A percentile compares a stretch with the other conserved stretches of the same genome.
Evolutionary conservation across 1,140 invertebrate genomes (phyloP).

Genomic region (Brachionus rotundiformis): DNA sequence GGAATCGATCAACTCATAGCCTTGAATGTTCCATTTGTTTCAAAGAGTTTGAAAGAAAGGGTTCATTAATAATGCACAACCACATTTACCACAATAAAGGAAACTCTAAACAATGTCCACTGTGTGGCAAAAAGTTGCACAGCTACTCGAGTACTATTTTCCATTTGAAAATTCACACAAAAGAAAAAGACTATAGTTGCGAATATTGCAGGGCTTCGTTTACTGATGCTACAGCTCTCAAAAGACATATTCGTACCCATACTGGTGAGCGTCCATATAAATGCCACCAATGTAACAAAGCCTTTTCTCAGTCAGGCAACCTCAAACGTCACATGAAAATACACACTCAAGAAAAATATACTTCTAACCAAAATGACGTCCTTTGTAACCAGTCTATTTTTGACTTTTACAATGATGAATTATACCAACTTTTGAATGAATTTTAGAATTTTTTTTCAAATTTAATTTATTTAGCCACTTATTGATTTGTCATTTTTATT

Average conservation of each 20-base stretch:
- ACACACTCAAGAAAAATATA: background rate
- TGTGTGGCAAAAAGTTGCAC: conserved; percentile 9
- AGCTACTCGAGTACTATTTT: conserved; percentile 10
- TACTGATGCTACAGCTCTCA: conserved; percentile 92
- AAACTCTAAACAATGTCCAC: conserved; percentile 6
- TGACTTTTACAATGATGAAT: background rate
- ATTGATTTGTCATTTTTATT: too few species aligned
- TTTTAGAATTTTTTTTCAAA: background rate
- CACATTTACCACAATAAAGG: conserved; percentile 38
- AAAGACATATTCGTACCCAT: conserved; percentile 72
- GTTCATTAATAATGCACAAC: conserved; percentile 15
- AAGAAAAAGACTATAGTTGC: conserved; percentile 77
- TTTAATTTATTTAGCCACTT: background rate
- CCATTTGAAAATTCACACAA: conserved; percentile 69
- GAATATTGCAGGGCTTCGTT: conserved; percentile 79
- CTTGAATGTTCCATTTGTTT: conserved; percentile 25
- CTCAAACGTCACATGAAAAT: conserved; percentile 76
- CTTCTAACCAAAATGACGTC: background rate
- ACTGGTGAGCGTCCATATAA: conserved; percentile 88
- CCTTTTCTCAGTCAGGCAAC: conserved; percentile 55
- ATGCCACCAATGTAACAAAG: conserved; percentile 90
- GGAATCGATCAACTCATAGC: background rate
- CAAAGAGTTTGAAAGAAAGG: background rate
- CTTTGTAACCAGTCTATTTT: background rate
- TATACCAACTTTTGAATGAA: background rate